Conservation (phyloP, 2,888 invertebrate genomes). For the Eupithecia dodoneata region DNA sequence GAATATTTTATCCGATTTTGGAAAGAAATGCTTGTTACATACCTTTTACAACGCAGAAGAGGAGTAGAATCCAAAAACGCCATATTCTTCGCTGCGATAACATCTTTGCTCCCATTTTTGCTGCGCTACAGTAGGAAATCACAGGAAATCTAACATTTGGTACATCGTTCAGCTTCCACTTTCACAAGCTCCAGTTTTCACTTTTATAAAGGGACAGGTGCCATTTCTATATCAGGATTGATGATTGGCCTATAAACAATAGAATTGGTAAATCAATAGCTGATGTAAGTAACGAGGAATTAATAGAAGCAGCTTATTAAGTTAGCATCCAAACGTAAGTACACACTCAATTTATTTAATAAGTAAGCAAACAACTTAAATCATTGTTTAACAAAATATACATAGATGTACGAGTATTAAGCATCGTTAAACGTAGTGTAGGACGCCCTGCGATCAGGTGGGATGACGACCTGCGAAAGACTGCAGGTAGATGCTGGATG, state of each 20-base stretch:
- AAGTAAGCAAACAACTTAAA: neutral
- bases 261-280: neutral
- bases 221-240: neutral
- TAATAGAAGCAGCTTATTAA: neutral
- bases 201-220: constrained; percentile 36
- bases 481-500: too few relatives aligned
- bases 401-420: too few relatives aligned
- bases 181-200: constrained; percentile 35
- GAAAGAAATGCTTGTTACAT: constrained; percentile 35
- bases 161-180: constrained; percentile 46
- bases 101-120: constrained; percentile 66
- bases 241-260: neutral
- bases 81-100: constrained; percentile 57
- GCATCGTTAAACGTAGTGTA: too few relatives aligned
- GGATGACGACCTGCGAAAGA: too few relatives aligned
- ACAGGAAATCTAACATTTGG: constrained; percentile 53
- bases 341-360: too few relatives aligned
- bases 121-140: constrained; percentile 52
- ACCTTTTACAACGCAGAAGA: constrained; percentile 63
- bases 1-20: neutral
- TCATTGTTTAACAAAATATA: neutral
- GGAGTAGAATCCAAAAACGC: constrained; percentile 57
- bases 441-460: too few relatives aligned
- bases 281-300: neutral
- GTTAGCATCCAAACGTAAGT: too few relatives aligned